Evolutionary conservation across 2,888 invertebrate species (phyloP).

Genomic region (Agrochola litura): DNA sequence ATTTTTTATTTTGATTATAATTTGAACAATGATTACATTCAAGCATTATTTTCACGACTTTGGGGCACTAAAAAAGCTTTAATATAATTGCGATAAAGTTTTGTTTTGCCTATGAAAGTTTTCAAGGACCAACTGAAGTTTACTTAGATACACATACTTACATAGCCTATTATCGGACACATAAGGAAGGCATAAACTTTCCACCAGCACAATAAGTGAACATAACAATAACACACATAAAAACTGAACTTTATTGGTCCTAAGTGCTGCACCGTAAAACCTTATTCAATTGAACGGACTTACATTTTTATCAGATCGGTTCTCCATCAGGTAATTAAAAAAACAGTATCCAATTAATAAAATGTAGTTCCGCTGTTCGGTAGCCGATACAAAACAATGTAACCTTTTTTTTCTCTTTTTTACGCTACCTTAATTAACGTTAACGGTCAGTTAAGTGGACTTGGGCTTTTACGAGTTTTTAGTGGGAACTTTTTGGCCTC

Average conservation of each 20-base stretch:
- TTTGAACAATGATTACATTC: not conserved
- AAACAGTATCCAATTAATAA: slow-evolving; percentile 86
- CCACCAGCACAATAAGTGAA: slow-evolving; percentile 17
- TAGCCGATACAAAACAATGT: slow-evolving; percentile 81
- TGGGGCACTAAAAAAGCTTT: not conserved
- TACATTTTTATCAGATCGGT: slow-evolving; percentile 76
- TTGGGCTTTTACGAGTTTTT: slow-evolving; percentile 57
- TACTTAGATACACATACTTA: not conserved
- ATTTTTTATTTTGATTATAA: not conserved
- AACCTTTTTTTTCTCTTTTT: slow-evolving; percentile 77
- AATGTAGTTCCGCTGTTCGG: slow-evolving; percentile 81
- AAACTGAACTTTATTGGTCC: slow-evolving; percentile 57
- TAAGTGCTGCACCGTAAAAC: slow-evolving; percentile 64
- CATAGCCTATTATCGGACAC: not conserved
- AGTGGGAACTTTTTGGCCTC: slow-evolving; percentile 65
- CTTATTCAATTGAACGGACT: slow-evolving; percentile 62
- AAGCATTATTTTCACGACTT: not conserved
- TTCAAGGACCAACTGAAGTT: not conserved
- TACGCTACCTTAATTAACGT: slow-evolving; percentile 84
- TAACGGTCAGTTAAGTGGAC: slow-evolving; percentile 77
- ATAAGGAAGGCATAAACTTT: slow-evolving; percentile 31
- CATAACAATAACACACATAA: slow-evolving; percentile 50
- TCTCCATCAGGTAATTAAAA: slow-evolving; percentile 84
- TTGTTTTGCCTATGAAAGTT: not conserved
- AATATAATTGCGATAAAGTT: not conserved